phyloP scores from a whole-genome alignment of 2,888 invertebrate genomes.

The Lasioglossum calceatum region DNA sequence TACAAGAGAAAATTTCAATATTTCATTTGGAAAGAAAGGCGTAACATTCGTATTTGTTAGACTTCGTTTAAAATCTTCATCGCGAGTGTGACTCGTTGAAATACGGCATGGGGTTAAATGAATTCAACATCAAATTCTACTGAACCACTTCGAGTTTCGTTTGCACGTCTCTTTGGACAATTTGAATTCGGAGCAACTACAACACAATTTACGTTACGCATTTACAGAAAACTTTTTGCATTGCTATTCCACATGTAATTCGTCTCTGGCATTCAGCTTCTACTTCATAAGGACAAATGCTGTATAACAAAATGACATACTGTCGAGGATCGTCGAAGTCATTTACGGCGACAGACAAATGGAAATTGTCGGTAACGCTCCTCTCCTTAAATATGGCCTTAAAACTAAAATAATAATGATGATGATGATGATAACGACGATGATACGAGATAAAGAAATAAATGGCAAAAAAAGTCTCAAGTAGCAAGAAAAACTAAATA shows the following conservation, averaged over 20 bases:
- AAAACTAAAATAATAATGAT: constrained; percentile 38
- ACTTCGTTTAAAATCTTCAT: too few relatives aligned
- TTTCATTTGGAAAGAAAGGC: too few relatives aligned
- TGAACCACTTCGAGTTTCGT: neutral
- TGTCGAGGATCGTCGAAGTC: constrained; percentile 23
- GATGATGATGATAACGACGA: constrained; percentile 16
- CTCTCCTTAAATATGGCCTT: constrained; percentile 69
- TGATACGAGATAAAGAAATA: constrained; percentile 24
- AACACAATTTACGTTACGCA: neutral
- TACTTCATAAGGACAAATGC: neutral
- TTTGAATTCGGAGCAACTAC: neutral
- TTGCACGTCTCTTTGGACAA: neutral
- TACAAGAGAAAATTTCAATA: too few relatives aligned
- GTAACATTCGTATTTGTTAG: too few relatives aligned
- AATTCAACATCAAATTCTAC: neutral
- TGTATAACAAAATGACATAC: neutral
- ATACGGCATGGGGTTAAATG: too few relatives aligned
- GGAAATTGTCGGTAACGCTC: constrained; percentile 48
- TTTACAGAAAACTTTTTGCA: neutral
- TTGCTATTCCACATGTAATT: neutral
- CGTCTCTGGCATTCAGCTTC: neutral
- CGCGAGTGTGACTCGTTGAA: too few relatives aligned
- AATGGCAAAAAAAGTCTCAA: constrained; percentile 28
- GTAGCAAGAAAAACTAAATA: constrained; percentile 25
- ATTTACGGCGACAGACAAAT: constrained; percentile 18